phyloP scores from a whole-genome alignment of 2,888 invertebrate species.

The Brachypalpus laphriformis region DNA sequence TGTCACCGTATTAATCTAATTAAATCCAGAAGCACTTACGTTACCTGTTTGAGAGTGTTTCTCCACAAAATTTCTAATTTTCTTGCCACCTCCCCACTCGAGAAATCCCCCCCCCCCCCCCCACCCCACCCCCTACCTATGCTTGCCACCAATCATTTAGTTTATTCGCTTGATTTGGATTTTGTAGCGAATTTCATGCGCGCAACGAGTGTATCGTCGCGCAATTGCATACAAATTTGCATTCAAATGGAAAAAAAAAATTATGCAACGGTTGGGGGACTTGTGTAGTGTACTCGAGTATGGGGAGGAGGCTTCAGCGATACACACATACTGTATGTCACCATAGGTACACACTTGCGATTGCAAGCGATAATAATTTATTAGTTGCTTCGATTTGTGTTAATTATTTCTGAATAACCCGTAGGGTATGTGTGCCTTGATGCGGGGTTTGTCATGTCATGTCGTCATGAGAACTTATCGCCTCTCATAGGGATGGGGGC shows the following conservation, averaged over 20 bases:
- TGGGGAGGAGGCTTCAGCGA: not conserved
- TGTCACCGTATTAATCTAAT: constrained; percentile 32
- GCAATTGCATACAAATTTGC: constrained; percentile 25
- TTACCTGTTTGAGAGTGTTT: constrained; percentile 11
- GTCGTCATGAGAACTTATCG: too few relatives aligned
- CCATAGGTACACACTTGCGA: not conserved
- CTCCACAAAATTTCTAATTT: not conserved
- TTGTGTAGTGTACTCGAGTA: not conserved
- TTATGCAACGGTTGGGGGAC: not conserved
- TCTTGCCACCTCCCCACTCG: not conserved
- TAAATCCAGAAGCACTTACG: constrained; percentile 1
- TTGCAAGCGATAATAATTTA: constrained; percentile 26
- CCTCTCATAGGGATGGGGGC: too few relatives aligned
- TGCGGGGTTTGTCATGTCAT: too few relatives aligned
- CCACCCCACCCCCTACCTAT: not conserved
- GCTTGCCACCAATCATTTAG: constrained; percentile 4
- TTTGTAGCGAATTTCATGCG: constrained; percentile 27
- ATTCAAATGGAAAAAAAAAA: not conserved
- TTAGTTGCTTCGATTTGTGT: too few relatives aligned
- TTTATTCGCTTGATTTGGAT: constrained; percentile 34
- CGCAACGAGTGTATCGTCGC: constrained; percentile 5
- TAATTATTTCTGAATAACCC: too few relatives aligned
- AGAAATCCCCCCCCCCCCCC: not conserved
- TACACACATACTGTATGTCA: not conserved
- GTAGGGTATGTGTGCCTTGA: too few relatives aligned